Percentiles rank a stretch among this genome's conserved stretches.
Conservation (phyloP, 2,888 invertebrate genomes). For the Palloptera scutellata region DNA sequence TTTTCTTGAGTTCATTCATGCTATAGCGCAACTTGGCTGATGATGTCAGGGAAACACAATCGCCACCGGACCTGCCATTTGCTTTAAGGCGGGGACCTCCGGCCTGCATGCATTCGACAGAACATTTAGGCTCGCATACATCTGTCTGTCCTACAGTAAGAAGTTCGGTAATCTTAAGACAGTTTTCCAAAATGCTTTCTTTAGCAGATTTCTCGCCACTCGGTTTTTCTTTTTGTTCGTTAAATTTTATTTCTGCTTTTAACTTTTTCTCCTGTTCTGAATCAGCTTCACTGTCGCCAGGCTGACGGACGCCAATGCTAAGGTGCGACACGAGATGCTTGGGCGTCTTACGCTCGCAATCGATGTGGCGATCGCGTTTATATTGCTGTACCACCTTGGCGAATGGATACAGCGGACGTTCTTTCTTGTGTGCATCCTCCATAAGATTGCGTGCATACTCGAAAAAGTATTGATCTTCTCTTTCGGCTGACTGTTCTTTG, state of each 20-base stretch:
- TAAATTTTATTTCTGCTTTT: background rate
- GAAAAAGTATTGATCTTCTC: conserved; percentile 57
- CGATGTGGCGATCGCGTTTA: conserved; percentile 51
- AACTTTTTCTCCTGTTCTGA: background rate
- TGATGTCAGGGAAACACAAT: conserved; percentile 3
- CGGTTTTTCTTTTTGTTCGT: background rate
- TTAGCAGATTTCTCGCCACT: conserved; percentile 19
- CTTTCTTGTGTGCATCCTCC: conserved; percentile 51
- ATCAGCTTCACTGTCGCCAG: conserved; percentile 44
- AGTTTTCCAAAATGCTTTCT: conserved; percentile 38
- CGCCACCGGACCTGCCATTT: conserved; percentile 14
- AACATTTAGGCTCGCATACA: conserved; percentile 28
- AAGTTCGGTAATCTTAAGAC: conserved; percentile 41
- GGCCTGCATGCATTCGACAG: conserved; percentile 13
- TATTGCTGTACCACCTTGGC: conserved; percentile 53
- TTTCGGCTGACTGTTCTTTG: conserved; percentile 39
- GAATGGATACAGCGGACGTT: conserved; percentile 57
- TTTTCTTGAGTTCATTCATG: conserved; percentile 40
- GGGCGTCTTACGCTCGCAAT: conserved; percentile 48
- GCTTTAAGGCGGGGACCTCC: conserved; percentile 4
- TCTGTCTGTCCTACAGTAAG: conserved; percentile 35
- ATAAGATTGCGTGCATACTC: conserved; percentile 53
- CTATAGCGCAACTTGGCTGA: conserved; percentile 39
- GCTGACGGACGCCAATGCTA: conserved; percentile 49
- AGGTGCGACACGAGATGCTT: conserved; percentile 54